Base-by-base conservation (phyloP, 30 jellyfish, hydroid and myxozoan genomes). In the Cassiopea xamachana region DNA sequence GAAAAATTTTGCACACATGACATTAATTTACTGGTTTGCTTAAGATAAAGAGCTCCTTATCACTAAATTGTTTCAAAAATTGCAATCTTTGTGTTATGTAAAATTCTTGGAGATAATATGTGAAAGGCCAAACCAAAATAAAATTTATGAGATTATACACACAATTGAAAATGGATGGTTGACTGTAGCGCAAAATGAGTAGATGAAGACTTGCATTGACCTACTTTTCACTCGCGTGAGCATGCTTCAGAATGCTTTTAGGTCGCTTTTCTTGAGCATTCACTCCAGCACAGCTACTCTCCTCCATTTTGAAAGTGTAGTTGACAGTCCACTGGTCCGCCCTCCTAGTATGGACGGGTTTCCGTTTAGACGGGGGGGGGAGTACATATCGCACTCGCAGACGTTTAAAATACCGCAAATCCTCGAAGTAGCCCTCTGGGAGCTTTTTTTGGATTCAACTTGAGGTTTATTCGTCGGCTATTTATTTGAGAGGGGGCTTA, bases 181-280 rank as follows among this genome's bases (percentile, higher is more conserved):
- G n/a, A 51, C 64, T 9, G 64, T 9, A 51, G 9, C 64, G 9
- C 64, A 51, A 51, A 4, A 51, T 51, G 64, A 51, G 64, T 51
- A 51, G 64, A 51, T n/a, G n/a, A 2, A 4, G 9, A 51, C 4
- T 51, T 51, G 64, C 9, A 51, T 62, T 43, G 49, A 87, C 94
- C 69, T 82, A 93, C 91, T 85, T 79, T 81, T 85, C 88, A 3
- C 84, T 71, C 6, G 81, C 94, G 27, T 88, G 93, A 6, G 89
- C 80, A 18, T 93, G 98, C 76, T 93, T 93, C 69, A 93, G 70
- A 14, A 93, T 93, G 68, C 98, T 88, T 77, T 93, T 93, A 1
- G 93, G 96, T 69, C 93, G 93, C 44, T 76, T 75, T 72, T 82
- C 92, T 71, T 77, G 81, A 27, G 80, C 69, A 50, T 90, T 84